phyloP scores from a whole-genome alignment of 2,113 vertebrate genomes.

The Callionymus lyra region DNA sequence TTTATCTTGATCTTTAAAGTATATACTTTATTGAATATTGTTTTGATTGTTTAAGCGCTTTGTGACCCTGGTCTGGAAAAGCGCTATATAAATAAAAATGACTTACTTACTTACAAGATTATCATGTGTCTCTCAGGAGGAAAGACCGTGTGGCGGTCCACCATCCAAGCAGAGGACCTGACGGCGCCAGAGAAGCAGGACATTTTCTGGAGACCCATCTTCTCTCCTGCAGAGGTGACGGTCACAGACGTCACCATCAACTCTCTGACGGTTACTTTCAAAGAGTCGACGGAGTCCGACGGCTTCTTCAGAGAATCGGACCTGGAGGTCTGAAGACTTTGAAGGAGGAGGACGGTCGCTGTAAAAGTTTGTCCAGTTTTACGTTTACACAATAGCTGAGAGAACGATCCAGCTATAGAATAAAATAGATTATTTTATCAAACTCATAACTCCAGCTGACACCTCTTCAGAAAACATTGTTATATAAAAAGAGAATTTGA shows the following conservation, averaged over 20 bases:
- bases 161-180: conserved; percentile 3
- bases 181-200: conserved; percentile 11
- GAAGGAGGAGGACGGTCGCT: neutral
- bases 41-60: too few relatives aligned
- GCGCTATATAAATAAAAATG: too few relatives aligned
- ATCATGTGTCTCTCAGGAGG: conserved; percentile 30
- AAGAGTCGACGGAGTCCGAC: conserved; percentile 81
- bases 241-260: conserved; percentile 97
- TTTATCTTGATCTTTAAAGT: too few relatives aligned
- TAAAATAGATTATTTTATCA: too few relatives aligned
- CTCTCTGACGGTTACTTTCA: conserved; percentile 94
- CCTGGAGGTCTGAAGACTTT: conserved; percentile 64
- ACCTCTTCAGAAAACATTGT: too few relatives aligned
- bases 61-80: too few relatives aligned
- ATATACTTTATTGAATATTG: too few relatives aligned
- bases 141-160: conserved; percentile 29
- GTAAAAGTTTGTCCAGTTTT: conserved; percentile 3
- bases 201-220: conserved; percentile 44
- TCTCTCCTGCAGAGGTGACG: conserved; percentile 76
- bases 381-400: conserved; percentile 27
- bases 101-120: too few relatives aligned
- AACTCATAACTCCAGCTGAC: too few relatives aligned
- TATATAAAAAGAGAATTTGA: too few relatives aligned
- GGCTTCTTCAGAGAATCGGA: conserved; percentile 90
- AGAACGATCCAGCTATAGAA: too few relatives aligned